phyloP scores from a whole-genome alignment of 2,797 vertebrate species.

The Hafferia zeledoni region DNA sequence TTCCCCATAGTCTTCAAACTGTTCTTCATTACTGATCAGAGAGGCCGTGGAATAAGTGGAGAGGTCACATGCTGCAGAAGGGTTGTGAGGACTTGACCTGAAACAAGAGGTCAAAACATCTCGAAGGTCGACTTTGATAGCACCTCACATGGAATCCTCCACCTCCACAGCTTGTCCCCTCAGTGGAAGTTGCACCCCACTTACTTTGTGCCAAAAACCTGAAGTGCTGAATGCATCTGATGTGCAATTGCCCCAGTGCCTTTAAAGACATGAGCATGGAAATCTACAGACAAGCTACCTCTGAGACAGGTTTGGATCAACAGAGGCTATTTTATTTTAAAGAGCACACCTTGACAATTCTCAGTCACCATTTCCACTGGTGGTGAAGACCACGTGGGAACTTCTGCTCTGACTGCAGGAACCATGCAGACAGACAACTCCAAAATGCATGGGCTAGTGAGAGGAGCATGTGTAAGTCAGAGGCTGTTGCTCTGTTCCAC shows the following conservation, averaged over 20 bases:
- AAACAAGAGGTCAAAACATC: slow-evolving; percentile 60
- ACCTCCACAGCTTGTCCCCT: not conserved
- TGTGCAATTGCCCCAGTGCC: not conserved
- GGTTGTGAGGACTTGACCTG: slow-evolving; percentile 84
- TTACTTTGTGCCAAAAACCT: not conserved
- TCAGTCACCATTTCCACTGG: not conserved
- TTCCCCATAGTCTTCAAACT: slow-evolving; percentile 98
- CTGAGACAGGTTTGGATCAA: not conserved
- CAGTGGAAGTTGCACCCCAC: not conserved
- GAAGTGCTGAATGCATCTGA: not conserved
- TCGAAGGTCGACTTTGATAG: slow-evolving; percentile 8
- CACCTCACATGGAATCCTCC: not conserved
- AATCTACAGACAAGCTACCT: not conserved
- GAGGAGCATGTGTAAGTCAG: not conserved
- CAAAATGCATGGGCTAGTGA: not conserved
- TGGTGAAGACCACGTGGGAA: not conserved
- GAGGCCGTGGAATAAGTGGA: slow-evolving; percentile 91
- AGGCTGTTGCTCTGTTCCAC: not conserved
- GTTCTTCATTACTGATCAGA: slow-evolving; percentile 92
- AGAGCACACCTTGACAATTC: not conserved
- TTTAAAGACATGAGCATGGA: not conserved
- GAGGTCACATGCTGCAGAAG: slow-evolving; percentile 88
- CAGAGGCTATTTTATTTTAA: not conserved
- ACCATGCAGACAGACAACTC: not conserved
- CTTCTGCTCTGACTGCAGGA: not conserved